Evolutionary conservation across 2,113 vertebrate genomes (phyloP).

Genomic region (Cygnus buccinator): DNA sequence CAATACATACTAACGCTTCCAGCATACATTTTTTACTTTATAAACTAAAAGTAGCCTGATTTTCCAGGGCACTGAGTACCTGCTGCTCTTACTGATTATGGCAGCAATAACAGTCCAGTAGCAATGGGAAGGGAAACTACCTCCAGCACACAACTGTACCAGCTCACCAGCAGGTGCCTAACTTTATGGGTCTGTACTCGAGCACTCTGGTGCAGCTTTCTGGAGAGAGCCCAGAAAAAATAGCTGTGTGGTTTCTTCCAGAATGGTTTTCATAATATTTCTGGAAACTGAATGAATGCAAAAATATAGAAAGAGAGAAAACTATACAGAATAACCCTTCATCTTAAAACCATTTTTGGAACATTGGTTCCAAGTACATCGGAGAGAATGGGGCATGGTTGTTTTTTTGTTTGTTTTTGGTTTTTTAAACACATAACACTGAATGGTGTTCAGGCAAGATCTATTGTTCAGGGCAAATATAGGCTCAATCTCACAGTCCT

Average conservation of each 20-base stretch:
- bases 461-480: not conserved
- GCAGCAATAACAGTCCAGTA: not conserved
- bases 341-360: not conserved
- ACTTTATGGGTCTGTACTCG: not conserved
- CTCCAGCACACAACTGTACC: not conserved
- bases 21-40: not conserved
- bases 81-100: not conserved
- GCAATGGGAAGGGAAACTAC: not conserved
- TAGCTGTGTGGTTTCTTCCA: not conserved
- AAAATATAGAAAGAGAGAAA: not conserved
- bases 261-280: not conserved
- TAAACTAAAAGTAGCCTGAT: not conserved
- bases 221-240: not conserved
- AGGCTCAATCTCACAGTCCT: not conserved
- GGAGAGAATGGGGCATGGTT: not conserved
- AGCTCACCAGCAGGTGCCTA: slow-evolving; percentile 28
- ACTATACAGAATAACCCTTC: not conserved
- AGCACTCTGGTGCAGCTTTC: not conserved
- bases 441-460: not conserved
- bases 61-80: not conserved
- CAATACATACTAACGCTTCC: not conserved
- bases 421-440: not conserved
- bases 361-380: not conserved
- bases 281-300: not conserved
- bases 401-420: too few relatives aligned